These are phyloP conservation scores for Coptodon bakossiorum DNA, from an alignment of 2,113 vertebrate genomes.

Conservation along the genomic window DNA sequence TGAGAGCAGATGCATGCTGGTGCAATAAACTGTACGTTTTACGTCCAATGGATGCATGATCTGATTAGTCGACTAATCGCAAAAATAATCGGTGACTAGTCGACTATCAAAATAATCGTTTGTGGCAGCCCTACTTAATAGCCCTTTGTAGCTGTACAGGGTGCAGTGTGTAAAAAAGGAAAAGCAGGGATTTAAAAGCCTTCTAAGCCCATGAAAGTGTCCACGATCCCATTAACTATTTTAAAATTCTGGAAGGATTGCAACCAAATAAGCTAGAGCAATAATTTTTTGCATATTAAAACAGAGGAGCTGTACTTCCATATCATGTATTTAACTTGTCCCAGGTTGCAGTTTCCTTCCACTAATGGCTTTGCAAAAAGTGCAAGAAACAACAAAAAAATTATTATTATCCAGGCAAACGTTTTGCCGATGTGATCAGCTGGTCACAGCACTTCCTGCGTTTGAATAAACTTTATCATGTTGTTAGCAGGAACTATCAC, in stretches of 20 bases:
- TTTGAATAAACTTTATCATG: fast-evolving
- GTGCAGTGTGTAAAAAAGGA: no score
- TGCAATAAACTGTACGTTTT: background rate
- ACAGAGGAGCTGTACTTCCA: background rate
- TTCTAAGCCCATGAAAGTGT: background rate
- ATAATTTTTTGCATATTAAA: background rate
- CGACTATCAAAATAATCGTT: background rate
- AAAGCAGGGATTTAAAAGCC: background rate
- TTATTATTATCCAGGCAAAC: background rate
- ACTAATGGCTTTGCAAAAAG: background rate
- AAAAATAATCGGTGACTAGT: background rate
- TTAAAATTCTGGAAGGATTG: background rate
- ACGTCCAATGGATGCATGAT: background rate
- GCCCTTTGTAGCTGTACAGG: background rate
- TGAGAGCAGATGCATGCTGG: background rate
- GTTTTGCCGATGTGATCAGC: fast-evolving
- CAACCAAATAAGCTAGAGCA: background rate
- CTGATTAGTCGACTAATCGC: background rate
- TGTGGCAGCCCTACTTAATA: background rate
- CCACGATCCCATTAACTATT: fast-evolving
- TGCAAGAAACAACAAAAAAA: background rate
- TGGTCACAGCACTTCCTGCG: background rate
- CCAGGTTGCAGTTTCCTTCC: background rate
- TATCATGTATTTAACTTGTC: background rate
- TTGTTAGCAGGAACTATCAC: background rate